A percentile compares a stretch with the other conserved stretches of the same genome.
phyloP scores from a whole-genome alignment of 2,888 invertebrate species.

The Zele albiditarsus region DNA sequence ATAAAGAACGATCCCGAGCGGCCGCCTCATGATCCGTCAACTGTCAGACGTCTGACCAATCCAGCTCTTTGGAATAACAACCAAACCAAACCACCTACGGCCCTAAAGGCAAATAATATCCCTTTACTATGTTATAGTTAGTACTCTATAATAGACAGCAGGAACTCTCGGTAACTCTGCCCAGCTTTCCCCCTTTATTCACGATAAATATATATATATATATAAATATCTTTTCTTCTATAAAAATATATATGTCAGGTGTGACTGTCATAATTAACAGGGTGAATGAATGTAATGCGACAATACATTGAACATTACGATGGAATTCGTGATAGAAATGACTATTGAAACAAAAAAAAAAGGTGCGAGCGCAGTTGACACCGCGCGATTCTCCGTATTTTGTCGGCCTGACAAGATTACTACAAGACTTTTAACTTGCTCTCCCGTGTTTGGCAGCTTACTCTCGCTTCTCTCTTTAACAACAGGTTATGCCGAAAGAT shows the following conservation, averaged over 20 bases:
- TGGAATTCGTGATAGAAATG: constrained; percentile 32
- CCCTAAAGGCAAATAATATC: constrained; percentile 60
- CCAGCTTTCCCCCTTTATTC: too few relatives aligned
- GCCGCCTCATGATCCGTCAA: constrained; percentile 73
- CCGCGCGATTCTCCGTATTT: constrained; percentile 28
- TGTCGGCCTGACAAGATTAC: constrained; percentile 18
- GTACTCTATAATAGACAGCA: neutral
- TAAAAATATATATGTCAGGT: neutral
- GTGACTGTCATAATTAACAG: constrained; percentile 40
- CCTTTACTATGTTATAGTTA: neutral
- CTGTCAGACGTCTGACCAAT: constrained; percentile 72
- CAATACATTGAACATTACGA: neutral
- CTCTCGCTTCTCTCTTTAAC: constrained; percentile 37
- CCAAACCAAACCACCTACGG: constrained; percentile 64
- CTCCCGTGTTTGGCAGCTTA: constrained; percentile 19
- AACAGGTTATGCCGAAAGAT: constrained; percentile 57
- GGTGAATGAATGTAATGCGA: constrained; percentile 16
- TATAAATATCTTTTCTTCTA: too few relatives aligned
- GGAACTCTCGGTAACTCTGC: too few relatives aligned
- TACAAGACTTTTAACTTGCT: neutral
- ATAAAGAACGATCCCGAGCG: constrained; percentile 58
- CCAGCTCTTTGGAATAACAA: constrained; percentile 62
- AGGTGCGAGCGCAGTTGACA: constrained; percentile 16
- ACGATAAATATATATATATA: too few relatives aligned
- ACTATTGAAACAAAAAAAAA: constrained; percentile 5